Base-by-base conservation (phyloP, 2,888 invertebrate genomes). In the Dasypolia templi region DNA sequence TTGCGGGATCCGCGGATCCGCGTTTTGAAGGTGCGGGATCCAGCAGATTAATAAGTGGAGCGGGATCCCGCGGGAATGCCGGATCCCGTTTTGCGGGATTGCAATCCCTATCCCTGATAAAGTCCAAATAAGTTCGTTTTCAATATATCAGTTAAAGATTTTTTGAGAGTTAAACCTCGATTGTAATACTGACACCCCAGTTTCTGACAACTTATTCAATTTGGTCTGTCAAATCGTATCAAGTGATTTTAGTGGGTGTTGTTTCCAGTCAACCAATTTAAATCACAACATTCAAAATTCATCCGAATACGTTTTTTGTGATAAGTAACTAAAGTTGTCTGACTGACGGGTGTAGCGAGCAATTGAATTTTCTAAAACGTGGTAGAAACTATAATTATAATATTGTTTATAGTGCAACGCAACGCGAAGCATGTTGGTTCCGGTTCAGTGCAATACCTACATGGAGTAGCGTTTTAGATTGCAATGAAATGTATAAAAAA, bases 361-460 rank as follows among this genome's bases (percentile, higher is more conserved):
- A 56, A 61, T 58, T 49, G 51, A 39, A 65, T 68, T 79, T 69
- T 65, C 11, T 75, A 62, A 68, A n/a, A 65, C 55, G 51, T 49
- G 26, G 42, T 68, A 51, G 44, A 61, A 62, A 63, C 56, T 63
- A 79, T 49, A 59, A 75, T 80, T 63, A 49, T 61, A 64, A 68
- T 49, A 61, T 75, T 80, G 68, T 67, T 71, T 76, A 58, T 56
- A 53, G 49, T 67, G 32, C 62, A 77, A 77, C 35, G 75, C 53
- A 79, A 67, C 42, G 17, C 35, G 32, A 29, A 62, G 56, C 59
- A 58, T 69, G 62, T 12, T 67, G 59, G 66, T 79, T 79, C 59
- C 69, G 75, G 64, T 65, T 80, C 53, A 80, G 75, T 75, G 55
- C 26, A 46, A 55, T 79, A 79, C 29, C 49, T 64, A 68, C 55